Conservation (phyloP, 1,140 invertebrate species). For the Drosophila burlai region DNA sequence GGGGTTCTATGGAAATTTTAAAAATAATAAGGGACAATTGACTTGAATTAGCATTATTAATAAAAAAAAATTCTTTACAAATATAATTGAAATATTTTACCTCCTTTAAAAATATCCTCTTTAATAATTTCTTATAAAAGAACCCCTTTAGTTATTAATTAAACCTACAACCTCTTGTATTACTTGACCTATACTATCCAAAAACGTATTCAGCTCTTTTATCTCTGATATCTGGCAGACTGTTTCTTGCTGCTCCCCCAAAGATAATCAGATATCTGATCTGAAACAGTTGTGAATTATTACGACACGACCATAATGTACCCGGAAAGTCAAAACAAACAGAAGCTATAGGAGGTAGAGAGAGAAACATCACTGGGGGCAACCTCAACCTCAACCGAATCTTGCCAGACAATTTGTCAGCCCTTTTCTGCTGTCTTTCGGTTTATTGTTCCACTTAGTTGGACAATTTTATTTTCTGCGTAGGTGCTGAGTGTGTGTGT, state of each 20-base stretch:
- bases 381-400: slow-evolving; percentile 7
- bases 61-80: neutral
- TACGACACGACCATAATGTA: slow-evolving; percentile 17
- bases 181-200: slow-evolving; percentile 19
- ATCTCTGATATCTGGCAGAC: slow-evolving; percentile 3
- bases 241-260: neutral
- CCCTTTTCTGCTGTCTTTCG: slow-evolving; percentile 41
- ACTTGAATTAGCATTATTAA: no score
- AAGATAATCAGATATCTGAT: slow-evolving; percentile 22
- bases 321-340: slow-evolving; percentile 18
- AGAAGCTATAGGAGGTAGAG: neutral
- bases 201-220: neutral
- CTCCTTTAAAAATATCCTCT: neutral
- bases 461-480: slow-evolving; percentile 25
- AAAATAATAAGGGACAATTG: neutral
- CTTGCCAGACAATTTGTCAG: slow-evolving; percentile 66
- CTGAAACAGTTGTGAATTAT: slow-evolving; percentile 21
- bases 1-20: neutral
- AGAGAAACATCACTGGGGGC: neutral
- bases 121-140: neutral
- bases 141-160: neutral
- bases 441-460: slow-evolving; percentile 61
- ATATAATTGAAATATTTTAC: neutral
- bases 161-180: neutral
- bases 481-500: slow-evolving; percentile 41